Evolutionary conservation across 37 sponge, comb jelly and placozoan genomes (phyloP).

Genomic region (Bolinopsis microptera): DNA sequence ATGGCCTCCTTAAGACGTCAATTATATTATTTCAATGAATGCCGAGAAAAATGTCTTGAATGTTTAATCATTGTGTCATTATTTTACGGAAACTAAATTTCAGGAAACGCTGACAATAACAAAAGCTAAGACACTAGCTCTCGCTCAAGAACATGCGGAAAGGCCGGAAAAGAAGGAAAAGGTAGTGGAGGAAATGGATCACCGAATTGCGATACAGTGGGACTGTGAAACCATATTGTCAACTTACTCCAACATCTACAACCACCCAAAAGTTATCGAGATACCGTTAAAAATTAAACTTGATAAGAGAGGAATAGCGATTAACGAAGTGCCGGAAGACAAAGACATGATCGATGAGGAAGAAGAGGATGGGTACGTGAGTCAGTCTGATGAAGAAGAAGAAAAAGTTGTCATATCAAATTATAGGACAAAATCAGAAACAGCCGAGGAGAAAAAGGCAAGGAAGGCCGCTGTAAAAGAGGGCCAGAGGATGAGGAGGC

Average conservation of each 20-base stretch:
- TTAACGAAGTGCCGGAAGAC: not conserved
- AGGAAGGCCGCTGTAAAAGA: conserved; percentile 83
- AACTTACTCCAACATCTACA: conserved; percentile 90
- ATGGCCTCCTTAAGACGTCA: not conserved
- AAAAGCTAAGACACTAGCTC: not conserved
- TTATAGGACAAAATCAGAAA: conserved; percentile 74
- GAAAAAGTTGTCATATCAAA: not conserved
- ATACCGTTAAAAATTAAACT: conserved; percentile 68
- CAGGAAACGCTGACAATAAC: not conserved
- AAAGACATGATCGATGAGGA: not conserved
- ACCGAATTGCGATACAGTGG: conserved; percentile 68
- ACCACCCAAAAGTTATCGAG: conserved; percentile 77
- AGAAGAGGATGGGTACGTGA: conserved; percentile 63
- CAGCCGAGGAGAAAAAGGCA: conserved; percentile 76
- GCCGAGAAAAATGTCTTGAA: too few relatives aligned
- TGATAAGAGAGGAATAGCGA: not conserved
- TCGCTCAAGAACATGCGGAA: not conserved
- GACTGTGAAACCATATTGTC: conserved; percentile 84
- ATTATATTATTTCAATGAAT: too few relatives aligned
- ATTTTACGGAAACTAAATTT: too few relatives aligned
- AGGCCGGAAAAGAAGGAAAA: conserved; percentile 44
- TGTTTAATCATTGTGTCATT: too few relatives aligned
- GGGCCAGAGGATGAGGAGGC: conserved; percentile 77
- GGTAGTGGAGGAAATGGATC: conserved; percentile 66
- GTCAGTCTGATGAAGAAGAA: conserved; percentile 12